phyloP scores from a whole-genome alignment of 2,113 vertebrate genomes.

The Danionella cerebrum region DNA sequence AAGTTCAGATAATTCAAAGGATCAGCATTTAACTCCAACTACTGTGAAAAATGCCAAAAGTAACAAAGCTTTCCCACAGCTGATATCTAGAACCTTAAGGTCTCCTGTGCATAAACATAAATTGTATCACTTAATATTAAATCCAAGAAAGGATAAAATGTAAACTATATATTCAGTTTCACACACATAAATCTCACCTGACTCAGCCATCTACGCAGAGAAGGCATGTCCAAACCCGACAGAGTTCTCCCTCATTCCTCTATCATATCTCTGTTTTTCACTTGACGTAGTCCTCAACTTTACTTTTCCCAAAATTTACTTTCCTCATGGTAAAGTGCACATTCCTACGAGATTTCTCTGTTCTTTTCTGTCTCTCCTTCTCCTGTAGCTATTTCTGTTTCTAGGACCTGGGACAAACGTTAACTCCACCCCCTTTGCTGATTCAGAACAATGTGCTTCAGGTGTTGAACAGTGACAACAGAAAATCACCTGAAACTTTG shows the following conservation, averaged over 20 bases:
- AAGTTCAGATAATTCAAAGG: background rate
- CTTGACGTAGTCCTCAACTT: background rate
- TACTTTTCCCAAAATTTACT: background rate
- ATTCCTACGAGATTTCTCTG: background rate
- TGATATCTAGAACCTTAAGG: too few relatives aligned
- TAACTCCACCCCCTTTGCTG: background rate
- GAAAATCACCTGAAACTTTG: background rate
- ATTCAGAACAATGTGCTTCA: conserved; percentile 12
- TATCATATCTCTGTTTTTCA: background rate
- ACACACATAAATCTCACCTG: conserved; percentile 67
- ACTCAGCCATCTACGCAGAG: conserved; percentile 77
- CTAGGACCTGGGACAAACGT: background rate
- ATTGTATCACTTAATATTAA: too few relatives aligned
- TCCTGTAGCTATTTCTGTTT: background rate
- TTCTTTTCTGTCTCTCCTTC: background rate
- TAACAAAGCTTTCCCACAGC: too few relatives aligned
- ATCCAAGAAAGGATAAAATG: background rate
- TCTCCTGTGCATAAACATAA: too few relatives aligned
- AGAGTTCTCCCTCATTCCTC: background rate
- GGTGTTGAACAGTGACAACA: background rate
- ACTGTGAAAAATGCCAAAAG: too few relatives aligned
- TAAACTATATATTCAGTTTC: background rate
- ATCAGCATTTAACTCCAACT: background rate
- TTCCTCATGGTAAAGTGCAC: background rate
- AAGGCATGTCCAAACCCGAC: conserved; percentile 62